phyloP scores from a whole-genome alignment of 2,113 vertebrate species.

The Megaceryle maxima region DNA sequence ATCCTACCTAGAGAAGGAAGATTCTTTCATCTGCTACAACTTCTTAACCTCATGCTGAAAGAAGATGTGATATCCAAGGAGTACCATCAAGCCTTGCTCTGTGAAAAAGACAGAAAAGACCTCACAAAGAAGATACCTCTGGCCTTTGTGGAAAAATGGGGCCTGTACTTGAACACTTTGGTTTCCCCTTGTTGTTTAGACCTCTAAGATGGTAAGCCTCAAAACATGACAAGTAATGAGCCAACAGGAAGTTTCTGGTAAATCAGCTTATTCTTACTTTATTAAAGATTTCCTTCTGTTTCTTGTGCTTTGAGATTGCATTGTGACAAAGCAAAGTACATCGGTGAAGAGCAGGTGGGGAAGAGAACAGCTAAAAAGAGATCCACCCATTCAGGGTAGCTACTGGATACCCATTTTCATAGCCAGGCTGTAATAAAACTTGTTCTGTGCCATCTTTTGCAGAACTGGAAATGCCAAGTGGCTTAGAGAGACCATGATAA shows the following conservation, averaged over 20 bases:
- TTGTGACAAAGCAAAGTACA: background rate
- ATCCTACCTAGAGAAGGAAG: conserved; percentile 64
- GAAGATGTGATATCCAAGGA: conserved; percentile 75
- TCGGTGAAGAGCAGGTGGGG: background rate
- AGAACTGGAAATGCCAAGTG: background rate
- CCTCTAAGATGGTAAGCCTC: background rate
- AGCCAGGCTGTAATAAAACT: background rate
- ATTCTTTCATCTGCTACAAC: conserved; percentile 55
- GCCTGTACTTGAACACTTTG: conserved; percentile 19
- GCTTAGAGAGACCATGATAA: background rate
- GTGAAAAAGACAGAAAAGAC: conserved; percentile 67
- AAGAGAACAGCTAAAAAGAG: background rate
- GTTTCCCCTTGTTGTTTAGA: background rate
- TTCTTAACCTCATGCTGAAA: conserved; percentile 62
- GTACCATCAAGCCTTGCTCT: conserved; percentile 72
- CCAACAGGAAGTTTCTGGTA: conserved; percentile 21
- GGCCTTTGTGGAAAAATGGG: conserved; percentile 74
- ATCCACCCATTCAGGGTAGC: background rate
- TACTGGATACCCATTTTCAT: background rate
- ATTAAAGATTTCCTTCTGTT: conserved; percentile 11
- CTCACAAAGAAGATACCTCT: conserved; percentile 76
- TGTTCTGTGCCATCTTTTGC: background rate
- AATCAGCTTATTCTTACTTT: background rate
- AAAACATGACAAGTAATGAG: background rate
- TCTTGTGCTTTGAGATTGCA: background rate